Evolutionary conservation across 2,888 invertebrate species (phyloP).

Genomic region (Ceraclea dissimilis): DNA sequence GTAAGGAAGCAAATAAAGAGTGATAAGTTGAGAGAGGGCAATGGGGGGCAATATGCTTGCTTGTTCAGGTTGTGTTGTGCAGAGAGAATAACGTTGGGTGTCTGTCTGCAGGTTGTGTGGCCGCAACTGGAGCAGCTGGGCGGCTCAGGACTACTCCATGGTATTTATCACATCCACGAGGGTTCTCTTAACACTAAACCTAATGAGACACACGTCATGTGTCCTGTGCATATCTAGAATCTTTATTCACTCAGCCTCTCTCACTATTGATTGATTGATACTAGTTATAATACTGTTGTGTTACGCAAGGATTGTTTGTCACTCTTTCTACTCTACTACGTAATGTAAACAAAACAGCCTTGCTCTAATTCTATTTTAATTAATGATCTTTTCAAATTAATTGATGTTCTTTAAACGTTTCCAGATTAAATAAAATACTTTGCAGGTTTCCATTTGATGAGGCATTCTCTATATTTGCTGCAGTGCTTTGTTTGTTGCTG

Average conservation of each 20-base stretch:
- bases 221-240: constrained; percentile 24
- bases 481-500: constrained; percentile 47
- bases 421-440: constrained; percentile 36
- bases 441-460: constrained; percentile 42
- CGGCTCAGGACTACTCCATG: constrained; percentile 32
- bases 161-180: constrained; percentile 39
- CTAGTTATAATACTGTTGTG: no score
- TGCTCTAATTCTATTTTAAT: no score
- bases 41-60: constrained; percentile 41
- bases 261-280: neutral
- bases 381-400: neutral
- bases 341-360: neutral
- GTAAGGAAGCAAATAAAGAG: no score
- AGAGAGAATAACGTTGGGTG: constrained; percentile 41
- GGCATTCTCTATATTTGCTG: constrained; percentile 45
- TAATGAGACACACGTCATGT: neutral
- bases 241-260: neutral
- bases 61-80: constrained; percentile 9
- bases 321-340: neutral
- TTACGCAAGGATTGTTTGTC: neutral
- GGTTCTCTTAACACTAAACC: constrained; percentile 37
- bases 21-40: constrained; percentile 14
- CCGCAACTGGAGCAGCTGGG: constrained; percentile 42
- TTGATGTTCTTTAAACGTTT: constrained; percentile 35
- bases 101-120: constrained; percentile 52